Percentiles rank a stretch among this genome's conserved stretches.
Evolutionary conservation across 2,888 invertebrate species (phyloP).

Genomic region (Malthinus seriepunctatus): DNA sequence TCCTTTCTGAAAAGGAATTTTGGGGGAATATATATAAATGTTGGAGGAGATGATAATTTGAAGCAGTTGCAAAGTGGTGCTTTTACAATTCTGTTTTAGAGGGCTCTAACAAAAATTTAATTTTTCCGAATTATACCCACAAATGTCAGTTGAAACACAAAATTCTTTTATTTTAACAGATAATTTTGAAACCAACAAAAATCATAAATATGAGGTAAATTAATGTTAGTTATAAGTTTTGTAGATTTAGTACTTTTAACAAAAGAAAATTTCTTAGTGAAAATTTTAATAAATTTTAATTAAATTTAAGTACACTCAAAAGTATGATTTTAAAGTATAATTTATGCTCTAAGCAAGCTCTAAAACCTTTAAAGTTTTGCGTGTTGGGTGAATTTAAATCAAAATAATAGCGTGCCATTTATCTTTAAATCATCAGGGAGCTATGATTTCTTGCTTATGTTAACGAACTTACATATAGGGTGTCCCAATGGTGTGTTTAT

Average conservation of each 20-base stretch:
- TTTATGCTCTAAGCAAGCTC: background rate
- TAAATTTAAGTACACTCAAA: background rate
- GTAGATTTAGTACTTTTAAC: background rate
- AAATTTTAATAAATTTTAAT: background rate
- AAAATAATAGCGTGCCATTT: too few relatives aligned
- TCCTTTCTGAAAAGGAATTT: constrained; percentile 12
- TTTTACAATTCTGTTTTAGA: background rate
- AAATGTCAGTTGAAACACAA: constrained; percentile 44
- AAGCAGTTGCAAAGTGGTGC: constrained; percentile 8
- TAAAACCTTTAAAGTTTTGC: background rate
- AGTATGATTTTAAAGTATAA: background rate
- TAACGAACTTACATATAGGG: too few relatives aligned
- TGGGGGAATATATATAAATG: constrained; percentile 19
- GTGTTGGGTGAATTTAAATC: background rate
- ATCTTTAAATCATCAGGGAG: too few relatives aligned
- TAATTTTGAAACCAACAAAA: constrained; percentile 44
- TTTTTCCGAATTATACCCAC: background rate
- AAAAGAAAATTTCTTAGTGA: background rate
- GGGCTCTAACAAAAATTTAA: background rate
- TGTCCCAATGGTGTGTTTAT: too few relatives aligned
- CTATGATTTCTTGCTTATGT: too few relatives aligned
- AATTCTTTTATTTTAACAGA: constrained; percentile 39
- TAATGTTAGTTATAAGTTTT: constrained; percentile 7
- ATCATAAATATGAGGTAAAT: constrained; percentile 45
- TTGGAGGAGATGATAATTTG: constrained; percentile 12